Conservation (phyloP, 2,113 vertebrate genomes). For the Beaufortia kweichowensis region DNA sequence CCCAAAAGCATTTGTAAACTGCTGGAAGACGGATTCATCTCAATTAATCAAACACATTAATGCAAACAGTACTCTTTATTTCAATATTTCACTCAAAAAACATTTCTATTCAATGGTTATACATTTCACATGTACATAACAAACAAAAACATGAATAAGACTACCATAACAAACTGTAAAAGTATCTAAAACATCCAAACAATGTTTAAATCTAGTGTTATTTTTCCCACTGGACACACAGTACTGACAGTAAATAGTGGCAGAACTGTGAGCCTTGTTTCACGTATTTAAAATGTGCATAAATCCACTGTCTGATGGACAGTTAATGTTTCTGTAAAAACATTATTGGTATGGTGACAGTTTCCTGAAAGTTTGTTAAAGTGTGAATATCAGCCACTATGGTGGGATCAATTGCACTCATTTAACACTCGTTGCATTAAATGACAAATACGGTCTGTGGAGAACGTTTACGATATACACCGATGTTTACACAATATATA, state of each 20-base stretch:
- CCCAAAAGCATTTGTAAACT: too few relatives aligned
- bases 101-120: constrained; percentile 22
- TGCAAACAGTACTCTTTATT: constrained; percentile 47
- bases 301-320: constrained; percentile 11
- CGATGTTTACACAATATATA: constrained; percentile 32
- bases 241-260: not conserved
- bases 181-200: not conserved
- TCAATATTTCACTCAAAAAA: constrained; percentile 35
- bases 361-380: not conserved
- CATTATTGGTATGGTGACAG: not conserved
- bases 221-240: not conserved
- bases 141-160: not conserved
- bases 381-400: constrained; percentile 6
- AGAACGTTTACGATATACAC: not conserved
- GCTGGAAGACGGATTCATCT: not conserved
- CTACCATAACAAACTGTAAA: not conserved
- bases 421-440: constrained; percentile 27
- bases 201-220: constrained; percentile 4
- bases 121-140: constrained; percentile 6
- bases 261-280: not conserved
- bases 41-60: not conserved
- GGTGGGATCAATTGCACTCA: constrained; percentile 1
- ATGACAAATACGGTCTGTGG: not conserved
- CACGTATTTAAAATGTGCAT: not conserved
- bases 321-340: not conserved